A percentile compares a stretch with the other conserved stretches of the same genome.
Conservation (phyloP, 2,113 vertebrate genomes). For the Strix uralensis region DNA sequence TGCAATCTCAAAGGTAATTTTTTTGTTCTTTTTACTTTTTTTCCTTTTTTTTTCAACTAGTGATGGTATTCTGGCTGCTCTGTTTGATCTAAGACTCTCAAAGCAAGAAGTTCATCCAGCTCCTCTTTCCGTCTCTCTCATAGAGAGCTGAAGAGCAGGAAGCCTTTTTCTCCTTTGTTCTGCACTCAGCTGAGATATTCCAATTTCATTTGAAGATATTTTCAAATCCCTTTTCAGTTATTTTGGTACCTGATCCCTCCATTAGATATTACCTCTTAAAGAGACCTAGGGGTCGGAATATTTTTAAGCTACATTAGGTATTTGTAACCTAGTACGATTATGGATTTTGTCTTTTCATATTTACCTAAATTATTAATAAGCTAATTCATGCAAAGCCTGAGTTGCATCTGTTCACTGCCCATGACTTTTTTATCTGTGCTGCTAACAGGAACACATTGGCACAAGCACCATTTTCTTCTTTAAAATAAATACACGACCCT, state of each 20-base stretch:
- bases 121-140: neutral
- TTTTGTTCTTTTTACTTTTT: neutral
- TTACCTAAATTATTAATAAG: neutral
- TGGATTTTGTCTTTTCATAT: neutral
- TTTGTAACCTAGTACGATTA: neutral
- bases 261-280: neutral
- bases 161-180: neutral
- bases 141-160: neutral
- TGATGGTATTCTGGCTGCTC: neutral
- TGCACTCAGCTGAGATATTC: neutral
- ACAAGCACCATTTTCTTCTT: neutral
- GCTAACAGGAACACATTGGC: neutral
- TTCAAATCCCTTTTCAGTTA: neutral
- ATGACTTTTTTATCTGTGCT: neutral
- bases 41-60: neutral
- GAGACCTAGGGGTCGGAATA: neutral
- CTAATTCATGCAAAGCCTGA: neutral
- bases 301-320: neutral
- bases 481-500: neutral
- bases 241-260: neutral
- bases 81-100: neutral
- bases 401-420: neutral
- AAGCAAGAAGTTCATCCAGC: neutral
- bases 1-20: rapidly evolving
- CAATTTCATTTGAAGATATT: neutral